Evolutionary conservation across 2,113 vertebrate species (phyloP).

Genomic region (Petaurus breviceps): DNA sequence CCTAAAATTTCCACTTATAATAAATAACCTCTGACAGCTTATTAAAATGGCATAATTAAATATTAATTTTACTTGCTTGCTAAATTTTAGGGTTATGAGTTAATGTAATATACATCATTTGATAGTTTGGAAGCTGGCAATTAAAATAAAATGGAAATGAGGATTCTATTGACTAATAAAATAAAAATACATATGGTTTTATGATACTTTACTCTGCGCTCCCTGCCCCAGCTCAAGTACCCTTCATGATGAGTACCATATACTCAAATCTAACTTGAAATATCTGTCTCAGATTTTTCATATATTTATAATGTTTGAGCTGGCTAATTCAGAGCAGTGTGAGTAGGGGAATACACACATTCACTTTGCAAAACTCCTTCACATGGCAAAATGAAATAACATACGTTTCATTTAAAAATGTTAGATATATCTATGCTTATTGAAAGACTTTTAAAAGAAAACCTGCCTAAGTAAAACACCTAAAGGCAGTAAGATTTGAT

Average conservation of each 20-base stretch:
- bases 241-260: neutral
- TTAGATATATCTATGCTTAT: neutral
- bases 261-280: no score
- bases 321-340: neutral
- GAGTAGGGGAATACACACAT: no score
- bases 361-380: neutral
- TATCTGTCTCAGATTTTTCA: no score
- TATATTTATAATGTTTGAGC: neutral
- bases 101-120: neutral
- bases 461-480: neutral
- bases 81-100: neutral
- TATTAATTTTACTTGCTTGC: neutral
- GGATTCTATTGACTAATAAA: neutral
- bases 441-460: neutral
- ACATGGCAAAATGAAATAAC: neutral
- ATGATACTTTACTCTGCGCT: neutral
- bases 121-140: neutral
- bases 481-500: neutral
- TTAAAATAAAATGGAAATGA: neutral
- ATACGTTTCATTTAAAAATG: neutral
- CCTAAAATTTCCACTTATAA: neutral
- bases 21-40: neutral
- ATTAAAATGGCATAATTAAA: neutral
- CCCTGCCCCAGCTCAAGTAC: neutral
- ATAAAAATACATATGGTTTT: neutral